Base-by-base conservation (phyloP, 2,888 invertebrate genomes). In the Idaea straminata region DNA sequence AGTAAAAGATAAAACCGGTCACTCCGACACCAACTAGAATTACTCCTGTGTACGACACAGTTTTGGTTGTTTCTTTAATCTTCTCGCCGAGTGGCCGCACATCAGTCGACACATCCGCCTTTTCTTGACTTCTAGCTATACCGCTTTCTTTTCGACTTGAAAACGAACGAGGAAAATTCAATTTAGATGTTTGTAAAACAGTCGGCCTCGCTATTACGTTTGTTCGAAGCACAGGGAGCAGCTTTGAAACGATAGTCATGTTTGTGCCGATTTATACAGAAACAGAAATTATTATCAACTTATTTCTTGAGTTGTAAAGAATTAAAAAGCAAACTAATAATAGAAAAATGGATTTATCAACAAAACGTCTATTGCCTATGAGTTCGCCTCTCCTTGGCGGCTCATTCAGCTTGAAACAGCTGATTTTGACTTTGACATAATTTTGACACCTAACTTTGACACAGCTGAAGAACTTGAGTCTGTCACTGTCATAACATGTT, bases 51-150 rank as follows among this genome's bases (percentile, higher is more conserved):
- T 98, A 98, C 7, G 96, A 96, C 3, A 95, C 96, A 72, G 98
- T 98, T 89, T 98, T 98, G 2, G 98, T 97, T 15, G 97, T 97
- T 89, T 98, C 97, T 85, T 97, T 98, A 2, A 98, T 97, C 94
- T 95, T 96, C 78, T 96, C 95, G 15, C 95, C 95, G 10, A 96
- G 77, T 6, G 95, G 95, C 66, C 94, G 93, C 3, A 96, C 95
- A 84, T 96, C 93, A 15, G 91, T 90, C 15, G 92, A 89, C 10
- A 93, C 86, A 68, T 93, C 91, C 57, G 80, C 78, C 76, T 83
- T 84, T 72, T 91, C 91, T 71, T 84, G 80, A 71, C 84, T 86
- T 69, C 79, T 89, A 35, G 91, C 77, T 71, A 93, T 75, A 61
- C 86, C 84, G 64, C 80, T 84, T 72, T 85, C 77, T 69, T 82